Conservation (phyloP, 2,888 invertebrate species). For the Zeuzera pyrina region DNA sequence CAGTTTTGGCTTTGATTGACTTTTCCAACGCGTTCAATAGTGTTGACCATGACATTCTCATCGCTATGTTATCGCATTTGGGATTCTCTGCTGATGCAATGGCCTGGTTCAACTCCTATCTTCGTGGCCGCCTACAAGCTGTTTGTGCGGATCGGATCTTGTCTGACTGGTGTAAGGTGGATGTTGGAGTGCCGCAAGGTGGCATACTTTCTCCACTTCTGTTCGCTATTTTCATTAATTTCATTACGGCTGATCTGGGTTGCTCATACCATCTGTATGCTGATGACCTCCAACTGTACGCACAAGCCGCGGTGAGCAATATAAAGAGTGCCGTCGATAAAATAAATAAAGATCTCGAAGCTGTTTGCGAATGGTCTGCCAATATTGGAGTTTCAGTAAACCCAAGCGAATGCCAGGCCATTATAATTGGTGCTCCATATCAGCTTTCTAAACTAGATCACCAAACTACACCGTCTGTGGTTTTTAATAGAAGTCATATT, state of each 20-base stretch:
- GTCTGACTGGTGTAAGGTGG: not conserved
- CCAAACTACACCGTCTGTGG: too few relatives aligned
- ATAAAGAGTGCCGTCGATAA: not conserved
- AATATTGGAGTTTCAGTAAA: too few relatives aligned
- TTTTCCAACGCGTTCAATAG: too few relatives aligned
- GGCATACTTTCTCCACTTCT: conserved; percentile 3
- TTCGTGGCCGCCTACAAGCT: too few relatives aligned
- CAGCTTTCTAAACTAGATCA: too few relatives aligned
- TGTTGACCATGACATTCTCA: not conserved
- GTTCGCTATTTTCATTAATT: conserved; percentile 2
- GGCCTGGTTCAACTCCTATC: too few relatives aligned
- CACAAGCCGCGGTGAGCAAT: not conserved
- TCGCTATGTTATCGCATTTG: not conserved
- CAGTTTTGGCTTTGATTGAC: too few relatives aligned
- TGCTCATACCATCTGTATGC: too few relatives aligned
- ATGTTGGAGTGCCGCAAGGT: conserved; percentile 2
- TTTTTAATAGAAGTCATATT: too few relatives aligned
- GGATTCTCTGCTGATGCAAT: not conserved
- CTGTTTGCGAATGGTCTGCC: too few relatives aligned
- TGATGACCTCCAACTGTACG: conserved; percentile 5
- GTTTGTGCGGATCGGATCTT: not conserved
- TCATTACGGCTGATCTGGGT: not conserved
- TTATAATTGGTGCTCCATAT: not conserved
- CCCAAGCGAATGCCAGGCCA: not conserved
- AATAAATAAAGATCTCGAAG: not conserved